Conservation (phyloP, 92 coral and sea anemone species). For the Chrysogorgia sp. region DNA sequence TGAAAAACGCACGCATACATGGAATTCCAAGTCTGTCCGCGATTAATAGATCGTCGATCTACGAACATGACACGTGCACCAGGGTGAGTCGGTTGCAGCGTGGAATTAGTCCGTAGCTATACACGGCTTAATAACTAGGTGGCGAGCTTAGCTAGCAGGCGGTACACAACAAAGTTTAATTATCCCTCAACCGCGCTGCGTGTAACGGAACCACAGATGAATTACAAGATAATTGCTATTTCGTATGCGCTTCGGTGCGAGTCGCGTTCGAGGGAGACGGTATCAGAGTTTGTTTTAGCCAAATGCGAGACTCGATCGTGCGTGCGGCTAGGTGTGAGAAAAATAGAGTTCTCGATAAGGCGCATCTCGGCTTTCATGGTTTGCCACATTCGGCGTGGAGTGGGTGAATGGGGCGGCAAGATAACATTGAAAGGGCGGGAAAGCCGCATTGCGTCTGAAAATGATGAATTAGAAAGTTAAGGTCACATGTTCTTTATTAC, state of each 20-base stretch:
- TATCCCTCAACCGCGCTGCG: slow-evolving; percentile 44
- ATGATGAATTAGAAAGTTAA: slow-evolving; percentile 16
- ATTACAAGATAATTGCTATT: slow-evolving; percentile 42
- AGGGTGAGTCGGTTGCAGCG: too few species aligned
- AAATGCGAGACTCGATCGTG: neutral
- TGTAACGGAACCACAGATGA: slow-evolving; percentile 42
- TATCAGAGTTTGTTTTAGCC: neutral
- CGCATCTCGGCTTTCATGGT: neutral
- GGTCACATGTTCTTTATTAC: slow-evolving; percentile 38
- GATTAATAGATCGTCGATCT: too few species aligned
- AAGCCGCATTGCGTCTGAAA: slow-evolving; percentile 11
- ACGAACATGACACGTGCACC: too few species aligned
- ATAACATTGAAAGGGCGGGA: slow-evolving; percentile 36
- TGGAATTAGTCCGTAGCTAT: neutral
- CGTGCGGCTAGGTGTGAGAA: neutral
- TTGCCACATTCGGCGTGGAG: neutral
- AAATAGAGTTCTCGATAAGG: neutral
- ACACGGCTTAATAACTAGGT: slow-evolving; percentile 18
- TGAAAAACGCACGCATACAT: too few species aligned
- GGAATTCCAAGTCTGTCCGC: too few species aligned
- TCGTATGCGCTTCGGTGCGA: slow-evolving; percentile 18
- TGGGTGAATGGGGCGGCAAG: slow-evolving; percentile 28
- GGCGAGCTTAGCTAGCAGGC: slow-evolving; percentile 26
- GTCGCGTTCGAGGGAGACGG: neutral
- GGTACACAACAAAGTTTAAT: slow-evolving; percentile 46